phyloP scores from a whole-genome alignment of 2,113 vertebrate species.

The Vombatus ursinus region DNA sequence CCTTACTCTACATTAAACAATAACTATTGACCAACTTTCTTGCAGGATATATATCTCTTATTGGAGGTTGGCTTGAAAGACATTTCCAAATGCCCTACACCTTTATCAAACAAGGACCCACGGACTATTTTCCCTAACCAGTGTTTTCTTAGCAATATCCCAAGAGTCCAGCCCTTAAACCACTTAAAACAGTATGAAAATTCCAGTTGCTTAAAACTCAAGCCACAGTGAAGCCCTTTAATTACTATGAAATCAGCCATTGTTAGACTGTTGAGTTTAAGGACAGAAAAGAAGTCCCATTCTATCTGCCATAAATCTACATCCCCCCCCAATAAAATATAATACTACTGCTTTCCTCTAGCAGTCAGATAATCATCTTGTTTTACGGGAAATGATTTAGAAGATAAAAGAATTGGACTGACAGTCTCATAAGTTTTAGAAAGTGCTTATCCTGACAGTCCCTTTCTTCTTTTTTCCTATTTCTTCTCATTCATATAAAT shows the following conservation, averaged over 20 bases:
- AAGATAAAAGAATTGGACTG: conserved; percentile 72
- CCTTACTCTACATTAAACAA: not conserved
- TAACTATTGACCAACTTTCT: conserved; percentile 15
- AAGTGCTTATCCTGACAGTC: conserved; percentile 53
- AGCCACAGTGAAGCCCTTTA: conserved; percentile 50
- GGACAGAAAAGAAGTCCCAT: conserved; percentile 40
- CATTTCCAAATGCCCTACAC: not conserved
- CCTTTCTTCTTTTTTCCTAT: conserved; percentile 49
- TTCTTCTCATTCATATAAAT: conserved; percentile 21
- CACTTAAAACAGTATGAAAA: conserved; percentile 47
- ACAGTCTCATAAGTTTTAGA: conserved; percentile 59
- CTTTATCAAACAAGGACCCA: conserved; percentile 28
- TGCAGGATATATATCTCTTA: not conserved
- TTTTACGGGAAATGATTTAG: conserved; percentile 73
- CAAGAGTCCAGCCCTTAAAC: not conserved
- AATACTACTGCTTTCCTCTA: conserved; percentile 66
- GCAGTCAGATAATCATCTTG: conserved; percentile 78
- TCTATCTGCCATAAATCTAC: conserved; percentile 74
- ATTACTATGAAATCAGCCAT: conserved; percentile 60
- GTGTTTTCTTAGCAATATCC: not conserved
- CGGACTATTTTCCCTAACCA: not conserved
- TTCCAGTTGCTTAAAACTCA: conserved; percentile 52
- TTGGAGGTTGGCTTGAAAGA: not conserved
- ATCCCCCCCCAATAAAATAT: conserved; percentile 73
- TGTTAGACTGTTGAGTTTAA: conserved; percentile 62